A percentile compares a stretch with the other conserved stretches of the same genome.
Evolutionary conservation across 2,797 vertebrate species (phyloP).

Genomic region (Chelonia mydas): DNA sequence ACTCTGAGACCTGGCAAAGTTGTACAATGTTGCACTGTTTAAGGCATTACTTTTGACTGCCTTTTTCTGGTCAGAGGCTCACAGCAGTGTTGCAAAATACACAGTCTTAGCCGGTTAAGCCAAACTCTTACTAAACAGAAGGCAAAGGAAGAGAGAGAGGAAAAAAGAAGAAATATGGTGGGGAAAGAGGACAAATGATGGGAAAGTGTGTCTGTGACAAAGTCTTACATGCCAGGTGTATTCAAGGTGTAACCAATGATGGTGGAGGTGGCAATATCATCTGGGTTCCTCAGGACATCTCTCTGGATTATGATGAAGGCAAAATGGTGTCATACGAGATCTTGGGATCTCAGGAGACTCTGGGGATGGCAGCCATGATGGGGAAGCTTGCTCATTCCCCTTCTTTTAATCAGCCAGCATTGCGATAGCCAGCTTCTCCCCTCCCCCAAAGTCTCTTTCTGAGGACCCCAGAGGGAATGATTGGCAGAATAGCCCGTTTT

Average conservation of each 20-base stretch:
- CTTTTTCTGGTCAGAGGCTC: neutral
- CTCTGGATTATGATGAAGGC: too few species aligned
- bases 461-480: too few species aligned
- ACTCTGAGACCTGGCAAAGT: neutral
- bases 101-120: neutral
- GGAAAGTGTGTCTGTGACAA: neutral
- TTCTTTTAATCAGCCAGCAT: neutral
- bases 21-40: too few species aligned
- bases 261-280: neutral
- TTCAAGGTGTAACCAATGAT: neutral
- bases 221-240: neutral
- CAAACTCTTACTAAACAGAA: neutral
- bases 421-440: too few species aligned
- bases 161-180: neutral
- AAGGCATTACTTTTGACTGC: neutral
- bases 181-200: too few species aligned
- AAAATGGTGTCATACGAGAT: too few species aligned
- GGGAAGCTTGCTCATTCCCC: neutral
- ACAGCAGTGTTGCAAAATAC: neutral
- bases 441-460: too few species aligned
- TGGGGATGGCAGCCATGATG: neutral
- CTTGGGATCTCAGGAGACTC: too few species aligned
- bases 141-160: neutral
- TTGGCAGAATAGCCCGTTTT: too few species aligned
- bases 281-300: neutral